phyloP scores from a whole-genome alignment of 2,797 vertebrate genomes.

The Falco naumanni region DNA sequence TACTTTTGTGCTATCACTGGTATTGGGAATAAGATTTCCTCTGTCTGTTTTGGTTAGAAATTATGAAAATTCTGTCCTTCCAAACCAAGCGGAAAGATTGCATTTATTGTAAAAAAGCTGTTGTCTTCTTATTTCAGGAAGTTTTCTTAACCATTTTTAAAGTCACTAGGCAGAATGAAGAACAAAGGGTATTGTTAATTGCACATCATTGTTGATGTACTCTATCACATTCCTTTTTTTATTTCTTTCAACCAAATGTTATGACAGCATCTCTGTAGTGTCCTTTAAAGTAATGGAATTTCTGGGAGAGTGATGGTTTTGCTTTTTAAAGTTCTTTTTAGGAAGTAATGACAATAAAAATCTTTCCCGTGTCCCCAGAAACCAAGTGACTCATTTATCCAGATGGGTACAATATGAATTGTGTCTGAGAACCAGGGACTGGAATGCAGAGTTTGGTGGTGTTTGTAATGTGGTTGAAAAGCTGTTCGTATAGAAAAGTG shows the following conservation, averaged over 20 bases:
- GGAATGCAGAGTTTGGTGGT: constrained; percentile 56
- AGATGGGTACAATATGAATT: constrained; percentile 75
- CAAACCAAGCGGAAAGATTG: not conserved
- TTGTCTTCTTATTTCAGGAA: not conserved
- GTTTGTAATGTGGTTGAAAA: constrained; percentile 62
- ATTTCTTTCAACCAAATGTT: constrained; percentile 13
- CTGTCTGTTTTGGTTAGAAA: not conserved
- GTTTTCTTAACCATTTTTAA: not conserved
- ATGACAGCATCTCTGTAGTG: not conserved
- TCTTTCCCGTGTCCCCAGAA: constrained; percentile 60
- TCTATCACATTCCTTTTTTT: not conserved
- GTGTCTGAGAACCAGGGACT: constrained; percentile 61
- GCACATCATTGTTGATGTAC: not conserved
- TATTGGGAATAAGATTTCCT: not conserved
- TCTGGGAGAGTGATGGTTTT: constrained; percentile 21
- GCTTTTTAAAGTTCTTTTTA: not conserved
- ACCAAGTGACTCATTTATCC: constrained; percentile 63
- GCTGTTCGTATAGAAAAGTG: constrained; percentile 19
- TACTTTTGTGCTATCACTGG: not conserved
- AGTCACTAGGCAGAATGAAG: not conserved
- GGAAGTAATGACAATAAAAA: constrained; percentile 51
- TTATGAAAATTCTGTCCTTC: not conserved
- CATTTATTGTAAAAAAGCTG: not conserved
- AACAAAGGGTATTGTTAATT: not conserved
- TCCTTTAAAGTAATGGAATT: constrained; percentile 25